Conservation (phyloP, 2,888 invertebrate genomes). For the Cybosia mesomella region DNA sequence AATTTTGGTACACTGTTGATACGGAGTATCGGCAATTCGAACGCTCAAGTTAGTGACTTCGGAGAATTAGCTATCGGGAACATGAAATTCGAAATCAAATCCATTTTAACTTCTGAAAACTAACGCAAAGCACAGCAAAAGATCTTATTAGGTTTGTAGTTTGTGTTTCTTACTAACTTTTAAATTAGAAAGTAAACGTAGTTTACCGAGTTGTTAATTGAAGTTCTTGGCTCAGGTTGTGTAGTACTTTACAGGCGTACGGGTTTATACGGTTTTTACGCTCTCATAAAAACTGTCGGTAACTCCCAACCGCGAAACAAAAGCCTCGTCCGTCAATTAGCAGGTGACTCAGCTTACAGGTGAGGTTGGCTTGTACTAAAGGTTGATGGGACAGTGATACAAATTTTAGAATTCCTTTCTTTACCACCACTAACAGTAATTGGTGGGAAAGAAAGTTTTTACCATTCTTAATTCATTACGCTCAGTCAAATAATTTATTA, state of each 20-base stretch:
- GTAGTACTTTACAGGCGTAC: neutral
- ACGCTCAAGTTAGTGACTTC: neutral
- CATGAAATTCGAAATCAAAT: neutral
- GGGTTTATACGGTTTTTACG: no score
- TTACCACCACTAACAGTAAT: no score
- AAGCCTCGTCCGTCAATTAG: no score
- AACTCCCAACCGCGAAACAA: no score
- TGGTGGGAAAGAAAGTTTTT: no score
- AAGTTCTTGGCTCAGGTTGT: neutral
- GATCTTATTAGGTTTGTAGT: neutral
- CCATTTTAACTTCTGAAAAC: neutral
- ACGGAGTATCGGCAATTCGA: neutral
- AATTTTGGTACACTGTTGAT: neutral
- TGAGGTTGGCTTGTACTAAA: no score
- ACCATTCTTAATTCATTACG: no score
- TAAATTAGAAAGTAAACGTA: neutral
- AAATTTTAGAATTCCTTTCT: no score
- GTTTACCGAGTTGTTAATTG: neutral
- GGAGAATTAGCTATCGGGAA: neutral
- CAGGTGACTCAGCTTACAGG: no score
- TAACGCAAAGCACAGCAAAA: neutral
- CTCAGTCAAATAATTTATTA: no score
- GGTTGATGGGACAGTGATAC: no score
- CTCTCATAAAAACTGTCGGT: no score
- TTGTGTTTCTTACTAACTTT: neutral